Evolutionary conservation across 1,140 invertebrate genomes (phyloP).

Genomic region (Pseudomyrmex sp.): DNA sequence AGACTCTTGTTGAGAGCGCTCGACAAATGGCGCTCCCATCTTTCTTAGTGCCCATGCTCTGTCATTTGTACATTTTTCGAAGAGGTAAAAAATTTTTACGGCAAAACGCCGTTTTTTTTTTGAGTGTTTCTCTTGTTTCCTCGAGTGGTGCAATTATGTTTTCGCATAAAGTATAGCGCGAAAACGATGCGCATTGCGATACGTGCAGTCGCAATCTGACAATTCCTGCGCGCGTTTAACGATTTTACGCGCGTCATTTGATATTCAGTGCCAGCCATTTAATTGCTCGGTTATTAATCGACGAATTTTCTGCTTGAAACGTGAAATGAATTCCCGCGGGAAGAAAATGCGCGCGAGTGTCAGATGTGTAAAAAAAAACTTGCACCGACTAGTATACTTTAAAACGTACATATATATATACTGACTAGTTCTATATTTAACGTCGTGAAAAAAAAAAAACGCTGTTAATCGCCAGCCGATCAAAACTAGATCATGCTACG

Average conservation of each 20-base stretch:
- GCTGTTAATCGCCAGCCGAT: neutral
- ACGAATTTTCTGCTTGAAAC: too few relatives aligned
- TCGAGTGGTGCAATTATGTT: neutral
- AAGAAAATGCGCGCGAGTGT: neutral
- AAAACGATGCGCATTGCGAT: too few relatives aligned
- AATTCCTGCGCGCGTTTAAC: too few relatives aligned
- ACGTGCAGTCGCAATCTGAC: too few relatives aligned
- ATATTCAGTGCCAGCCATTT: too few relatives aligned
- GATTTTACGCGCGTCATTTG: too few relatives aligned
- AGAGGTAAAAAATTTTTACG: slow-evolving; percentile 69
- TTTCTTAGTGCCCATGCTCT: slow-evolving; percentile 73
- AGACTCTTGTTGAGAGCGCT: neutral
- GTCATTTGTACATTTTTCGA: slow-evolving; percentile 73
- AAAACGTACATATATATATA: too few relatives aligned
- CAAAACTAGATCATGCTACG: neutral
- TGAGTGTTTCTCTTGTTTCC: neutral
- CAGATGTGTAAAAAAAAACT: too few relatives aligned
- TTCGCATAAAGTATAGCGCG: too few relatives aligned
- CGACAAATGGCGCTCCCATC: slow-evolving; percentile 70
- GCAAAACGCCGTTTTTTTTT: neutral
- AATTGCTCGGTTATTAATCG: too few relatives aligned
- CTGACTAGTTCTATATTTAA: slow-evolving; percentile 1
- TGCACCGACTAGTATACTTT: too few relatives aligned
- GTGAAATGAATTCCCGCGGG: neutral
- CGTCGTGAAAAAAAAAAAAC: neutral